A percentile compares a stretch with the other conserved stretches of the same genome.
Evolutionary conservation across 2,797 vertebrate species (phyloP).

Genomic region (Sebastes cheni): DNA sequence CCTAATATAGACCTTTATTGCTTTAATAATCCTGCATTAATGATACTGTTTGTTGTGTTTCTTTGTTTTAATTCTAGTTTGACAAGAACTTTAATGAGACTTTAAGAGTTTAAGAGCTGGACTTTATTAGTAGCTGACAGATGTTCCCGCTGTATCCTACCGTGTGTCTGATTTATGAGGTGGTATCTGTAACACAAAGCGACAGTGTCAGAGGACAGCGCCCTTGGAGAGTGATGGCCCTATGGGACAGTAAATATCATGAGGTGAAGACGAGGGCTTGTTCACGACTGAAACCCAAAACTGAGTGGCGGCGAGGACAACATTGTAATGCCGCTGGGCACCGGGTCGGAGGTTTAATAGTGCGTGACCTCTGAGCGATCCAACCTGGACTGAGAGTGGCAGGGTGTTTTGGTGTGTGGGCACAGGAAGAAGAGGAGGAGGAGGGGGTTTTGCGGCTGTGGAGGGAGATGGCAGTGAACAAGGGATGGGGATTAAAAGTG

Average conservation of each 20-base stretch:
- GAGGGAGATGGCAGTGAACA: conserved; percentile 70
- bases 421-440: background rate
- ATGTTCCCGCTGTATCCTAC: conserved; percentile 23
- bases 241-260: conserved; percentile 47
- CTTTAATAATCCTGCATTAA: conserved; percentile 17
- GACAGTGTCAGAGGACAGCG: conserved; percentile 16
- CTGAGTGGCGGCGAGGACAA: conserved; percentile 12
- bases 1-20: conserved; percentile 68
- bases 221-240: conserved; percentile 43
- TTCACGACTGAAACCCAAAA: conserved; percentile 43
- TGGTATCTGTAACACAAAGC: conserved; percentile 46
- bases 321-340: conserved; percentile 2
- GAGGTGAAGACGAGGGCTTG: conserved; percentile 57
- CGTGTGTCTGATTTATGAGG: conserved; percentile 63
- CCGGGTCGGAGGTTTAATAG: conserved; percentile 37
- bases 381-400: conserved; percentile 24
- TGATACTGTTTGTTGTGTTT: background rate
- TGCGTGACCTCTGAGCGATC: conserved; percentile 46
- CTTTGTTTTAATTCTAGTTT: background rate
- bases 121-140: conserved; percentile 60
- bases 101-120: background rate
- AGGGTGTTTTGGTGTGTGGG: conserved; percentile 40
- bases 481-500: conserved; percentile 81
- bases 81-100: background rate
- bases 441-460: conserved; percentile 3